These are phyloP conservation scores for Cremastinae sp. DNA, from an alignment of 2,888 invertebrate genomes.

Conservation along the genomic window DNA sequence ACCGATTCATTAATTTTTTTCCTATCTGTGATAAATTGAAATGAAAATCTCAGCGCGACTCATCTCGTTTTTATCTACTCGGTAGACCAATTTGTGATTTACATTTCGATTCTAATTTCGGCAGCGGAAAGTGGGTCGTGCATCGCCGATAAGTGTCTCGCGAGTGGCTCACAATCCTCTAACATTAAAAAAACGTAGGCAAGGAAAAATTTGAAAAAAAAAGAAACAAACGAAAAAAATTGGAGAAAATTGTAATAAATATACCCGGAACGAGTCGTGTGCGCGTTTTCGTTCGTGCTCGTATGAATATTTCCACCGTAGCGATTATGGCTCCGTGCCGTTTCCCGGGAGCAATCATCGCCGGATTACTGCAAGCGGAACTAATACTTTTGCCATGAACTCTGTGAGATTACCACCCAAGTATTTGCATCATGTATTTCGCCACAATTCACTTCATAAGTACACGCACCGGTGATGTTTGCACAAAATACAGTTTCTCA, in stretches of 20 bases:
- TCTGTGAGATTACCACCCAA: conserved; percentile 24
- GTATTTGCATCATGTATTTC: conserved; percentile 11
- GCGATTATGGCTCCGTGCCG: conserved; percentile 14
- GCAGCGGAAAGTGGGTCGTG: conserved; percentile 48
- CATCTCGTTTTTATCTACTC: neutral
- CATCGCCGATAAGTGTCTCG: conserved; percentile 18
- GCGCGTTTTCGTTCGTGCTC: conserved; percentile 29
- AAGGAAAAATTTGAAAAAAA: no score
- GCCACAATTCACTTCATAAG: conserved; percentile 1
- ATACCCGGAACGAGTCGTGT: neutral
- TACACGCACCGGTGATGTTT: neutral
- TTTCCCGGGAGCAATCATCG: conserved; percentile 55
- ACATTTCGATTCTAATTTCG: conserved; percentile 52
- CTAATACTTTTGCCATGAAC: conserved; percentile 54
- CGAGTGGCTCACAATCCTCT: conserved; percentile 38
- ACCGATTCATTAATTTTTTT: no score
- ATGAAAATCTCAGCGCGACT: neutral
- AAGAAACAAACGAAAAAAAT: conserved; percentile 33
- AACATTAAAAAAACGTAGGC: conserved; percentile 37
- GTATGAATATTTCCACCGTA: conserved; percentile 34
- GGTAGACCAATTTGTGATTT: conserved; percentile 41
- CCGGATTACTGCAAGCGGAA: conserved; percentile 60
- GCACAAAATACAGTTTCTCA: neutral
- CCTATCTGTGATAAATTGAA: neutral
- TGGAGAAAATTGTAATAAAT: conserved; percentile 25